Conservation (phyloP, 1,140 invertebrate species). For the Drosophila auraria region DNA sequence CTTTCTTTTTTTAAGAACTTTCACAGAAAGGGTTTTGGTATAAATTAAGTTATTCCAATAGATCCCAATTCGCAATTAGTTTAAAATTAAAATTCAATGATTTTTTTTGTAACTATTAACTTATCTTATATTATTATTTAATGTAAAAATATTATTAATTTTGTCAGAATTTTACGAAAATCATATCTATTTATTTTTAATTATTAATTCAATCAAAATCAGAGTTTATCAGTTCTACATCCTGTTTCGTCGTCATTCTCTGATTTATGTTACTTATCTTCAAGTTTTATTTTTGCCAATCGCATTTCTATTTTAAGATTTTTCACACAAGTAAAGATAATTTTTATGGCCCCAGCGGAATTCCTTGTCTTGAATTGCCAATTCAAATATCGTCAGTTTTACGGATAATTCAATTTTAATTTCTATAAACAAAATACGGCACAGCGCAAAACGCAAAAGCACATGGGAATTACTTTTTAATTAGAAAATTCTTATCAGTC, state of each 20-base stretch:
- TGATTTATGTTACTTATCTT: conserved; percentile 23
- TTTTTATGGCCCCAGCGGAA: not conserved
- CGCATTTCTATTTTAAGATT: conserved; percentile 17
- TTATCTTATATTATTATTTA: too few relatives aligned
- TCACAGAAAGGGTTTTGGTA: too few relatives aligned
- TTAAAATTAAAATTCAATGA: too few relatives aligned
- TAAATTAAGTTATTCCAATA: too few relatives aligned
- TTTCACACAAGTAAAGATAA: conserved; percentile 23
- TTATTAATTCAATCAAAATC: not conserved
- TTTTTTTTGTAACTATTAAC: too few relatives aligned
- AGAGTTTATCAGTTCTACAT: not conserved
- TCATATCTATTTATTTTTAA: not conserved
- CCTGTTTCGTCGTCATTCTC: conserved; percentile 1
- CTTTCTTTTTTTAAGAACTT: not conserved
- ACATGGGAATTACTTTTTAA: conserved; percentile 1
- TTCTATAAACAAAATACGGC: not conserved
- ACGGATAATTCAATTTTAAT: not conserved
- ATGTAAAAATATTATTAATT: too few relatives aligned
- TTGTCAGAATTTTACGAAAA: too few relatives aligned
- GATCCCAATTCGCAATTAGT: too few relatives aligned
- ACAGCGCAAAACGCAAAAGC: not conserved
- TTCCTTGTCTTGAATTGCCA: not conserved
- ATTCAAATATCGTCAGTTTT: not conserved
- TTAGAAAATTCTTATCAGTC: conserved; percentile 20
- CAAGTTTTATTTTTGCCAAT: not conserved